Evolutionary conservation across 2,888 invertebrate species (phyloP), one percentile per base, ranked within the genome.

Genomic region (Zaprionus lineosus): DNA sequence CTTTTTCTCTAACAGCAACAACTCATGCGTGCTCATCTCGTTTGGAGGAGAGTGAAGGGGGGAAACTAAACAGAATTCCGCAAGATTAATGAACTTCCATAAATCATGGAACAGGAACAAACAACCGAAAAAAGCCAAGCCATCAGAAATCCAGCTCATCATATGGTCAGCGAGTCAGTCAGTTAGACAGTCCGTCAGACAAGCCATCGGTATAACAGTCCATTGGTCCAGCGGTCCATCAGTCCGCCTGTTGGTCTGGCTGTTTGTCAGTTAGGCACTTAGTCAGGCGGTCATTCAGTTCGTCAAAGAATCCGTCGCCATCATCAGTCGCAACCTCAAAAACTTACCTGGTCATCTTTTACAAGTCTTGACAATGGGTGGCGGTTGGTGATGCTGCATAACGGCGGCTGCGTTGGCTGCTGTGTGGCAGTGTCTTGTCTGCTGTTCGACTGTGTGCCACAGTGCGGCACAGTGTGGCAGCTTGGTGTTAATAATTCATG

Each of bases 61-160:
- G 52, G 52, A 62, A 59, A 39, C 52, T 44, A 61, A 68, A 72
- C 28, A 53, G 57, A 61, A 79, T 81, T 61, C 70, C 39, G 81
- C 73, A 87, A 86, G 86, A 86, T 86, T 86, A 86, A 86, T 86
- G 87, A 87, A 72, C 65, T 69, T 74, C 74, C 60, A 79, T 74
- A 78, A 74, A 74, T 74, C 84, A 70, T 61, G 53, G 69, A 66
- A 61, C 57, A 40, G 70, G 64, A 66, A 48, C 66, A 66, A 76
- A 61, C 52, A 57, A 65, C 52, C 72, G 62, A 58, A n/a, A n/a
- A n/a, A n/a, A n/a, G n/a, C n/a, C n/a, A n/a, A n/a, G n/a, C n/a
- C 74, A 66, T 55, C 61, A 70, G 63, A 72, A 66, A 51, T 73
- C 55, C 43, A 57, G 37, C 47, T 41, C 51, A 60, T 61, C 57